Evolutionary conservation across 2,888 invertebrate genomes (phyloP), one percentile per base, ranked within the genome.

Genomic region (Eupithecia inturbata): DNA sequence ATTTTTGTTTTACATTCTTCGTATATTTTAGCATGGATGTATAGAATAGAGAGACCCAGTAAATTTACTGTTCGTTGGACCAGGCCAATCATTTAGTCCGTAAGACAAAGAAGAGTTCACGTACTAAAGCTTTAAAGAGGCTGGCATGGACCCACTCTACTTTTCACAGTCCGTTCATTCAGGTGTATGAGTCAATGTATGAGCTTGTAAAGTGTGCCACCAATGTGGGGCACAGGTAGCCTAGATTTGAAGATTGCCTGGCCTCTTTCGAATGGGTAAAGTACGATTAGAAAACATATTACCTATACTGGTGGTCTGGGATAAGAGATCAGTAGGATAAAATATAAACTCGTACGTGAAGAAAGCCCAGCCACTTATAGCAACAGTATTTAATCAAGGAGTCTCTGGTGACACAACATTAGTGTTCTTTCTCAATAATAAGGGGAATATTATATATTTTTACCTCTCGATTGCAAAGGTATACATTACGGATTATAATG

Each of bases 181-280:
- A 68, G 57, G 57, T 26, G 57, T 14, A 57, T 26, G 53, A 53
- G 53, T 26, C 36, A 53, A 68, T 71, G 68, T 66, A 39, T 71
- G 63, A 70, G 62, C 53, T 70, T 14, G 31, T 69, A 62, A 57
- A 74, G 49, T 76, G 71, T 73, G 76, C 76, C 78, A 73, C 33
- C 45, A 71, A 71, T 75, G 64, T 74, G 71, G 74, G 49, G 64
- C 77, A 66, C 72, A 71, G 71, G 73, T 77, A 75, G 73, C 77
- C 76, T 75, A 79, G 75, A 79, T 79, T 69, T 75, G 14, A 60
- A 73, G 73, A 69, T 68, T 64, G 71, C 69, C 53, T 68, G 70
- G 63, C 76, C 76, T 71, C 68, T 77, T 75, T 73, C 67, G 72
- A 66, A 75, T 45, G 67, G 39, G 64, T 69, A 68, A 66, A 67